phyloP scores from a whole-genome alignment of 2,113 vertebrate species.

The Dissostichus mawsoni region DNA sequence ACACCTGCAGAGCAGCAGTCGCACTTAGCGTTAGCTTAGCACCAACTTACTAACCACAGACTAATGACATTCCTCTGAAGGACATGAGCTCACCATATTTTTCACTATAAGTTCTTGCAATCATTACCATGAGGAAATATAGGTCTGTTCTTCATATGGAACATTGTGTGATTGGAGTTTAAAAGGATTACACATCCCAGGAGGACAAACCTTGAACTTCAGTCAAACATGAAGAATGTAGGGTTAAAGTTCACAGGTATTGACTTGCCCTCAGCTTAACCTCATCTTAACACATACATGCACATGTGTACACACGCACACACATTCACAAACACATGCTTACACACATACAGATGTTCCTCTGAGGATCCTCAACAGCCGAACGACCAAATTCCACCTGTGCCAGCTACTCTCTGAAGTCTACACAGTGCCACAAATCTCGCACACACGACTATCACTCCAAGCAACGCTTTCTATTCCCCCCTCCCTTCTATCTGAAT shows the following conservation, averaged over 20 bases:
- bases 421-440: constrained; percentile 46
- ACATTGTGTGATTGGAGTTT: background rate
- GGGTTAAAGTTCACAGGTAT: constrained; percentile 40
- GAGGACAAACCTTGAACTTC: background rate
- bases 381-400: constrained; percentile 68
- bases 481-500: constrained; percentile 38
- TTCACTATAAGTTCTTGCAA: background rate
- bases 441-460: constrained; percentile 23
- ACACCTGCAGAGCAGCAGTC: constrained; percentile 68
- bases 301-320: constrained; percentile 4
- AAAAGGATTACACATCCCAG: background rate
- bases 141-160: constrained; percentile 7
- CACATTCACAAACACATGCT: background rate
- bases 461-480: constrained; percentile 2
- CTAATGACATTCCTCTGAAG: constrained; percentile 56
- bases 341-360: constrained; percentile 27
- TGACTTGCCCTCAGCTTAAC: constrained; percentile 58
- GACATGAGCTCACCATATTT: constrained; percentile 40
- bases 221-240: background rate
- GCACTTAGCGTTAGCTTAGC: constrained; percentile 57
- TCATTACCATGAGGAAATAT: constrained; percentile 7
- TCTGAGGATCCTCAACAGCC: constrained; percentile 46
- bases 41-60: constrained; percentile 33
- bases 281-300: constrained; percentile 41
- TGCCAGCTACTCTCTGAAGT: constrained; percentile 56